Base-by-base conservation (phyloP, 1,140 invertebrate genomes). In the Meloidogyne exigua region DNA sequence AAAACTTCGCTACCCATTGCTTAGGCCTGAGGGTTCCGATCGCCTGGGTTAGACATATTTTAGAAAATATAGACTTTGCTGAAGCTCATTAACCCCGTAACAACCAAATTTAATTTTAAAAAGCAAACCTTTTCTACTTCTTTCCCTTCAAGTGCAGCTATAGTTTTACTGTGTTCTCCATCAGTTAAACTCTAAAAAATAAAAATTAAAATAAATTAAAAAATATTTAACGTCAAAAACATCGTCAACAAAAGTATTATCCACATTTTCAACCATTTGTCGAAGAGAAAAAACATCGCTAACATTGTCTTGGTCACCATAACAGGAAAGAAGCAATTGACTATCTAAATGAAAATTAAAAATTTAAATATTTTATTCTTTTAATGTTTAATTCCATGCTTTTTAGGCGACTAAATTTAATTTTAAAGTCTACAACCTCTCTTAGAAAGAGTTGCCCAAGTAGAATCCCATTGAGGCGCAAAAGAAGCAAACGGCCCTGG, bases 401-500 rank as follows among this genome's bases (percentile, higher is more conserved):
- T 18, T 18, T 18, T 15, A 49, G 18, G 18, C 15, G 18, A 49
- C 13, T 11, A 49, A 49, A 18, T 49, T 49, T n/a, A n/a, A 44
- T 1, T 18, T 44, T 44, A 9, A 39, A 39, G 9, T 7, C 0
- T 44, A 1, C n/a, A 21, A 57, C 49, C 49, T 80, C 95, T 93
- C 87, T 95, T 94, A 13, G 92, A 94, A 25, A 98, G 89, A 84
- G 94, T 96, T 0, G 95, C 91, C 90, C 96, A 97, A 2, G 94
- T 95, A 0, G 94, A 95, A 88, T 98, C 95, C 88, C 95, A 95
- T 23, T 92, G 92, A 0, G 96, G 96, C 2, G 95, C 95, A 89
- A 96, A 96, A 2, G 94, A 95, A 49, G 93, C 92, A 89, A 95
- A 98, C 4, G 95, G 92, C 0, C 95, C 95, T 88, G 97, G 97